Conservation (phyloP, 2,888 invertebrate species). For the Agrochola litura region DNA sequence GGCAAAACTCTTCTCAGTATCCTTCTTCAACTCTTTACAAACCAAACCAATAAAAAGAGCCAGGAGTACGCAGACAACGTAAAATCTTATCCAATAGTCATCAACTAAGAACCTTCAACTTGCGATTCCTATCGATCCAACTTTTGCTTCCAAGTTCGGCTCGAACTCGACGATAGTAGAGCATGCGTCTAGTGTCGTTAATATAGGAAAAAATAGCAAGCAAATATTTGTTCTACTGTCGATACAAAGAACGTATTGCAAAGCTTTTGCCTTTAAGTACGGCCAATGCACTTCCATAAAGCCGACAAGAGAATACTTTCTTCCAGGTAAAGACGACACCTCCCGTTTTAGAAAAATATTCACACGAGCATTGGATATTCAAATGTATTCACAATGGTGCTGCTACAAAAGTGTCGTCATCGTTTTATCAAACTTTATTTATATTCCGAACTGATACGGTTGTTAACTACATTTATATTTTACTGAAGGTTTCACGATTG, state of each 20-base stretch:
- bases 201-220: constrained; percentile 37
- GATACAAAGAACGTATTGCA: constrained; percentile 21
- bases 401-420: constrained; percentile 49
- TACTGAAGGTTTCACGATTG: constrained; percentile 34
- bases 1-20: background rate
- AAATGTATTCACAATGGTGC: constrained; percentile 51
- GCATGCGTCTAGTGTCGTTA: constrained; percentile 18
- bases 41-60: background rate
- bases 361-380: constrained; percentile 46
- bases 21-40: background rate
- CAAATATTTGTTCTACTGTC: constrained; percentile 25
- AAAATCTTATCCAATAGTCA: background rate
- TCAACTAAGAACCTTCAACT: constrained; percentile 6
- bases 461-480: constrained; percentile 48
- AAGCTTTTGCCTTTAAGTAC: constrained; percentile 27
- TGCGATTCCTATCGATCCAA: constrained; percentile 30
- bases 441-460: constrained; percentile 53
- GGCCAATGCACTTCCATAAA: constrained; percentile 49
- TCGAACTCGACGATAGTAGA: background rate
- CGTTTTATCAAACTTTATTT: constrained; percentile 59
- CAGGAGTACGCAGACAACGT: background rate
- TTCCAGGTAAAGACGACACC: constrained; percentile 14
- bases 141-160: constrained; percentile 22
- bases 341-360: constrained; percentile 50
- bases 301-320: constrained; percentile 48